Conservation (phyloP, 2,797 vertebrate genomes). For the Dicrostonyx torquatus region DNA sequence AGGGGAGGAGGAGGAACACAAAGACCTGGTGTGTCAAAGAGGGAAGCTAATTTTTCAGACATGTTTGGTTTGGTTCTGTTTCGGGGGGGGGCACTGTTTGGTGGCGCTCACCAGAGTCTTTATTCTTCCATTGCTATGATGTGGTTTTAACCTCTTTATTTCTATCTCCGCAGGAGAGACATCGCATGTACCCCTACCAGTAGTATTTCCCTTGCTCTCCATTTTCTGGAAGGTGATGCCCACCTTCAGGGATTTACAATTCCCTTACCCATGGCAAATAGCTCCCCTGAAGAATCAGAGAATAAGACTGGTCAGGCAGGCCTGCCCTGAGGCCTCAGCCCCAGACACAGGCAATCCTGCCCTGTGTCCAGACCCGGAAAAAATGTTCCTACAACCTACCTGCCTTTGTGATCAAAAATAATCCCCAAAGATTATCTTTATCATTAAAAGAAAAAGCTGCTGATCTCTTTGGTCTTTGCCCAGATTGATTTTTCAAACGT, state of each 20-base stretch:
- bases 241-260: background rate
- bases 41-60: background rate
- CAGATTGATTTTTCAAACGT: background rate
- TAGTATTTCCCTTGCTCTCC: background rate
- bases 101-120: background rate
- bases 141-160: background rate
- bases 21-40: background rate
- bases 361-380: slow-evolving; percentile 16
- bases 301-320: background rate
- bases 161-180: background rate
- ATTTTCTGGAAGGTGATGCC: background rate
- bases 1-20: too few relatives aligned
- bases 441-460: background rate
- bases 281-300: background rate
- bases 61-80: background rate
- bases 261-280: background rate
- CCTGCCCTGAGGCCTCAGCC: background rate
- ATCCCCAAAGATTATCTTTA: slow-evolving; percentile 42
- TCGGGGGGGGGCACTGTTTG: background rate
- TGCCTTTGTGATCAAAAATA: slow-evolving; percentile 24
- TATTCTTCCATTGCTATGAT: background rate
- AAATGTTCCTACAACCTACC: background rate
- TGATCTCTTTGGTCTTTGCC: background rate
- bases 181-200: background rate
- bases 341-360: background rate